Evolutionary conservation across 2,113 vertebrate genomes (phyloP), one percentile per base, ranked within the genome.

Genomic region (Calypte anna): DNA sequence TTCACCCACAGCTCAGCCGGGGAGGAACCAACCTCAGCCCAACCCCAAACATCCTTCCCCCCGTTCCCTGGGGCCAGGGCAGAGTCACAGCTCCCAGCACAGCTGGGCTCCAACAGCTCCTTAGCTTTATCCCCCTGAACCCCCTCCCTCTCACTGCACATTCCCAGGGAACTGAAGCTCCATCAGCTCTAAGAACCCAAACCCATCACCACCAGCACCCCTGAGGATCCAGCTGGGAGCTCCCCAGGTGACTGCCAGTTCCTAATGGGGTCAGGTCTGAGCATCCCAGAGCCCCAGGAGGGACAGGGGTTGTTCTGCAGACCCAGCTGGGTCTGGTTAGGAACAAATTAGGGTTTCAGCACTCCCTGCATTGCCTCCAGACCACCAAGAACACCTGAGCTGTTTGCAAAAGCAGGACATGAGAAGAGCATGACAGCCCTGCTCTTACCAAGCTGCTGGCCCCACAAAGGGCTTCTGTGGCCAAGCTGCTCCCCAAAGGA

Each of bases 281-380:
- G 48, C 62, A 54, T 17, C 63, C 14, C 40, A 23, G 51, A 1
- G 33, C 18, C 54, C 40, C 18, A 7, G 23, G 10, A 46, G 36
- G 36, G 36, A 38, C 36, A 38, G 8, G 36, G 36, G 36, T 38
- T 38, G 36, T 38, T 38, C 36, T 38, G 36, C 36, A 38, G 36
- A 38, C 36, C 36, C 36, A 38, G 36, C 68, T 54, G 54, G 0
- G 2, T 3, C 50, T 1, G 0, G 1, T 36, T 4, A 28, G 24
- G 33, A 18, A 11, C 5, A 4, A 11, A 3, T 0, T 27, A 36
- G 30, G 10, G 19, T 33, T n/a, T 6, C 30, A 38, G n/a, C 33
- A 15, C 25, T 11, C 43, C 4, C 30, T 55, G 57, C 3, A 0
- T 2, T 5, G 6, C 25, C 62, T 36, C 33, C 33, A 28, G 66